phyloP scores from a whole-genome alignment of 2,113 vertebrate genomes.

The Carassius carassius region DNA sequence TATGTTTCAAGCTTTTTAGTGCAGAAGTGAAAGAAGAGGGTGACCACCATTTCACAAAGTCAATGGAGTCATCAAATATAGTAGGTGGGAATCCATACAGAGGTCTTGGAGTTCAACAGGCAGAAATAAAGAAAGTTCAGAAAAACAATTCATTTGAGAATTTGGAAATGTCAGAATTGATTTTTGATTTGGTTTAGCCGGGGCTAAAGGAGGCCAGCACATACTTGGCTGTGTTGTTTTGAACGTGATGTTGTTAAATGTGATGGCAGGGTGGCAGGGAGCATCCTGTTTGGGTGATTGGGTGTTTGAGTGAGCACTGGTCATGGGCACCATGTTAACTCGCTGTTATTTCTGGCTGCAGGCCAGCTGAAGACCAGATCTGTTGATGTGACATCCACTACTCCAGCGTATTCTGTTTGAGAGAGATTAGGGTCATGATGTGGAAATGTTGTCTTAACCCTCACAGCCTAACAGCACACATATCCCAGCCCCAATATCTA shows the following conservation, averaged over 20 bases:
- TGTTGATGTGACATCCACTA: slow-evolving; percentile 26
- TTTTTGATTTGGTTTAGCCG: not conserved
- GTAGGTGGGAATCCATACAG: not conserved
- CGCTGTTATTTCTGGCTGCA: slow-evolving; percentile 28
- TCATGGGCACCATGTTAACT: slow-evolving; percentile 18
- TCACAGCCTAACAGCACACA: not conserved
- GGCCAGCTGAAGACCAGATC: slow-evolving; percentile 10
- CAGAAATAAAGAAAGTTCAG: not conserved
- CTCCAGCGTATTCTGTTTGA: not conserved
- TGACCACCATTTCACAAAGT: not conserved
- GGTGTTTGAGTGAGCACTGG: slow-evolving; percentile 25
- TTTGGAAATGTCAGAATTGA: not conserved
- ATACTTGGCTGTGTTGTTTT: not conserved
- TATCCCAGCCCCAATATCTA: not conserved
- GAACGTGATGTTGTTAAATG: not conserved
- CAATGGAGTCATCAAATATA: slow-evolving; percentile 11
- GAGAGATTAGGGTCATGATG: slow-evolving; percentile 42
- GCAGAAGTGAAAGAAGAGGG: not conserved
- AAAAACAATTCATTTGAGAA: not conserved
- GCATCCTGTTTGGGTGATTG: not conserved
- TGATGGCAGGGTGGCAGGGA: not conserved
- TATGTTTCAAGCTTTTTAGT: slow-evolving; percentile 3
- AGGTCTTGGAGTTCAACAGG: not conserved
- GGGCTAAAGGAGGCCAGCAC: not conserved
- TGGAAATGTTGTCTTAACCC: slow-evolving; percentile 32